Conservation (phyloP, 2,797 vertebrate species). For the Malurus leucopterus region DNA sequence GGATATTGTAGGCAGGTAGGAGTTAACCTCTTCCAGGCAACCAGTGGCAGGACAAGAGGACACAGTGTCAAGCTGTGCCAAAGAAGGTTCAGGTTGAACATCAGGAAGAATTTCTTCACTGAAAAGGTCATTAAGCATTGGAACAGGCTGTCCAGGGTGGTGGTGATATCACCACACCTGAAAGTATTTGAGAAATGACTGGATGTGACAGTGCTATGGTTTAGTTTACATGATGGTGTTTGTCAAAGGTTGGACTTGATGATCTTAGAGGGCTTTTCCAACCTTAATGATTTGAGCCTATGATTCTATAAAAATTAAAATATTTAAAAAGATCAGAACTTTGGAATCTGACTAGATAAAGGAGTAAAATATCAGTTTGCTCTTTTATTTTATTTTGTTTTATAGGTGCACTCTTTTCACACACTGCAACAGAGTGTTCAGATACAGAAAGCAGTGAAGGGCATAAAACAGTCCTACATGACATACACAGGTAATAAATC, state of each 20-base stretch:
- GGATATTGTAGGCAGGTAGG: neutral
- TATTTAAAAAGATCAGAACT: neutral
- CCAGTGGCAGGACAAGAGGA: neutral
- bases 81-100: neutral
- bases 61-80: neutral
- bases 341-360: neutral
- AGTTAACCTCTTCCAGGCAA: neutral
- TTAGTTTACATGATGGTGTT: neutral
- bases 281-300: neutral
- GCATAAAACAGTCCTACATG: neutral
- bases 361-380: too few relatives aligned
- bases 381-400: neutral
- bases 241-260: neutral
- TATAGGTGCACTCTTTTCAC: neutral
- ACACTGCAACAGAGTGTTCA: neutral
- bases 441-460: neutral
- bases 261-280: neutral
- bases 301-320: neutral
- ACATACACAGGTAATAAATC: neutral
- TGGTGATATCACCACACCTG: neutral
- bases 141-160: neutral
- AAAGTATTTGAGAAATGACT: rapidly evolving
- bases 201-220: neutral
- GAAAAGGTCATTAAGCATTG: neutral
- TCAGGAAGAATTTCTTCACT: neutral